These are phyloP conservation scores for Acropternis orthonyx DNA, from an alignment of 2,797 vertebrate genomes.

Conservation along the genomic window DNA sequence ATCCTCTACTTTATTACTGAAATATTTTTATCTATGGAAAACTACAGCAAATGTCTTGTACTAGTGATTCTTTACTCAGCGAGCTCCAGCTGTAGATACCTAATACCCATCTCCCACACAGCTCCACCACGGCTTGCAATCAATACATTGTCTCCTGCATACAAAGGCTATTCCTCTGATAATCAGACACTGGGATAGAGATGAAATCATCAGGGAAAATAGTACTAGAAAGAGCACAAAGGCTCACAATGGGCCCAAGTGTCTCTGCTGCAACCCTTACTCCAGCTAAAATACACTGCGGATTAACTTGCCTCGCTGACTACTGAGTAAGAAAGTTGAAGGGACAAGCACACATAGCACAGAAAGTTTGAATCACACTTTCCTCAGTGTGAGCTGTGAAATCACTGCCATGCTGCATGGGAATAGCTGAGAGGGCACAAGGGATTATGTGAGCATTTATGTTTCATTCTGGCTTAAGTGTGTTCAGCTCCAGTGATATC, in stretches of 20 bases:
- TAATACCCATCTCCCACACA: not conserved
- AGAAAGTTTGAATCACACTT: not conserved
- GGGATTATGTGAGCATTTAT: slow-evolving; percentile 38
- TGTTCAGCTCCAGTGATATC: not conserved
- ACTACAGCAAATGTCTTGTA: not conserved
- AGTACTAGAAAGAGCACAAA: not conserved
- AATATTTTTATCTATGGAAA: not conserved
- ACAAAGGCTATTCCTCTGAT: slow-evolving; percentile 15
- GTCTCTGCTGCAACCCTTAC: not conserved
- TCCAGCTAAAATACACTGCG: not conserved
- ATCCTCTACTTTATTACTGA: not conserved
- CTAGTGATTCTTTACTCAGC: not conserved
- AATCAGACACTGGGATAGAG: not conserved
- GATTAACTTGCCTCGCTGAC: not conserved
- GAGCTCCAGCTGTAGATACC: slow-evolving; percentile 1
- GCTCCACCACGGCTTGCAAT: not conserved
- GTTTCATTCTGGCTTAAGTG: slow-evolving; percentile 27
- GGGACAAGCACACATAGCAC: not conserved
- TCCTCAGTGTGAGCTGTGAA: not conserved
- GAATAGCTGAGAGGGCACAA: slow-evolving; percentile 52
- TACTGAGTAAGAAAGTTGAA: not conserved
- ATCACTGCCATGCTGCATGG: not conserved
- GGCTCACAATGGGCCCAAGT: not conserved
- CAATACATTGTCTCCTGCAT: slow-evolving; percentile 28
- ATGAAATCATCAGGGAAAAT: slow-evolving; percentile 38